Evolutionary conservation across 2,797 vertebrate genomes (phyloP).

Genomic region (Falco peregrinus): DNA sequence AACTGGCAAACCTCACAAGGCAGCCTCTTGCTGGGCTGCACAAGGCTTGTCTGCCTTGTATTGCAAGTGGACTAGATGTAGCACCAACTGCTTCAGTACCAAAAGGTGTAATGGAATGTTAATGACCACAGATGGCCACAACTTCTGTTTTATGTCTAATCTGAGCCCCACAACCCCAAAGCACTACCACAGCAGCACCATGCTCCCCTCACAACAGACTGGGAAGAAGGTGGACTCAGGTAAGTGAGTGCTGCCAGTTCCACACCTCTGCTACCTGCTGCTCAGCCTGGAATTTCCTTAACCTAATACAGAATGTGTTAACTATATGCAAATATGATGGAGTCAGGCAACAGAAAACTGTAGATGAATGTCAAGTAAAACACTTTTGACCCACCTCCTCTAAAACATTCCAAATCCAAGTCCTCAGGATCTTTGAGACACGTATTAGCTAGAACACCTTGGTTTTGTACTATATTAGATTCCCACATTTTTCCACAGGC

Average conservation of each 20-base stretch:
- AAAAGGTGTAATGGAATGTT: slow-evolving; percentile 64
- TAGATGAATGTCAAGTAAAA: background rate
- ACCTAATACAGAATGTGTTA: background rate
- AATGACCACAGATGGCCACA: slow-evolving; percentile 54
- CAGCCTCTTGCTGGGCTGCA: background rate
- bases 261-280: background rate
- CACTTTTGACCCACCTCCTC: background rate
- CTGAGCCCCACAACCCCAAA: background rate
- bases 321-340: background rate
- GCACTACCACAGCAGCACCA: background rate
- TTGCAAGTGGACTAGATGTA: background rate
- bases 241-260: background rate
- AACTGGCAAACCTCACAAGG: fast-evolving
- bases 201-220: background rate
- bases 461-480: slow-evolving; percentile 18
- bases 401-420: background rate
- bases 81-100: slow-evolving; percentile 16
- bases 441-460: background rate
- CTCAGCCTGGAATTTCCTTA: background rate
- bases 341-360: background rate
- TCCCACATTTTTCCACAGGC: slow-evolving; percentile 34
- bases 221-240: background rate
- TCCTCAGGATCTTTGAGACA: background rate
- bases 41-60: background rate
- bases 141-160: slow-evolving; percentile 30